Percentiles rank a stretch among this genome's conserved stretches.
Evolutionary conservation across 2,113 vertebrate genomes (phyloP).

Genomic region (Globicephala melas): DNA sequence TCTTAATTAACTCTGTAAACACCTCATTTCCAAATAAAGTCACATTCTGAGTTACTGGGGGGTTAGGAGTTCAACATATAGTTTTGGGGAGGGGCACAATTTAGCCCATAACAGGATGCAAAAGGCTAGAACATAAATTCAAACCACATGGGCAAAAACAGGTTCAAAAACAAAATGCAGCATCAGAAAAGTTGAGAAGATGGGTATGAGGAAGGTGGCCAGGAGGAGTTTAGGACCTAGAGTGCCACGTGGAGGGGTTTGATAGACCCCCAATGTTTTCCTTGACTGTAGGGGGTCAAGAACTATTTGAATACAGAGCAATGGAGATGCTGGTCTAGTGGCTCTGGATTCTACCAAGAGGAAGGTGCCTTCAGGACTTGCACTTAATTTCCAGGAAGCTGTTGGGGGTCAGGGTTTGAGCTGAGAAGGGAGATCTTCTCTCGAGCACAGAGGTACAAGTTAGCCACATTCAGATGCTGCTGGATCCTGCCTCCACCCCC

Average conservation of each 20-base stretch:
- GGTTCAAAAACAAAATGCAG: background rate
- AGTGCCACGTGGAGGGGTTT: background rate
- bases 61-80: background rate
- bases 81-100: background rate
- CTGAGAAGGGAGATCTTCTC: background rate
- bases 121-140: background rate
- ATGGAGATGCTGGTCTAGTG: background rate
- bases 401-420: background rate
- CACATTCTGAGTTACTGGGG: background rate
- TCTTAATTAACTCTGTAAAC: background rate
- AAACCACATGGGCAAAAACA: background rate
- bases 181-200: background rate
- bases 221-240: background rate
- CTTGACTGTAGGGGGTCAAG: background rate
- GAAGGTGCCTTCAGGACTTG: background rate
- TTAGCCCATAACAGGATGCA: background rate
- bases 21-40: background rate
- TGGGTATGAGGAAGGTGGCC: background rate
- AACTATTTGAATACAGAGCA: background rate
- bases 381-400: background rate
- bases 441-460: background rate
- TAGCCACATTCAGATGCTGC: background rate
- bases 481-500: background rate
- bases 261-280: background rate
- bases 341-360: background rate